Evolutionary conservation across 2,888 invertebrate species (phyloP).

Genomic region (Drosophila incognita): DNA sequence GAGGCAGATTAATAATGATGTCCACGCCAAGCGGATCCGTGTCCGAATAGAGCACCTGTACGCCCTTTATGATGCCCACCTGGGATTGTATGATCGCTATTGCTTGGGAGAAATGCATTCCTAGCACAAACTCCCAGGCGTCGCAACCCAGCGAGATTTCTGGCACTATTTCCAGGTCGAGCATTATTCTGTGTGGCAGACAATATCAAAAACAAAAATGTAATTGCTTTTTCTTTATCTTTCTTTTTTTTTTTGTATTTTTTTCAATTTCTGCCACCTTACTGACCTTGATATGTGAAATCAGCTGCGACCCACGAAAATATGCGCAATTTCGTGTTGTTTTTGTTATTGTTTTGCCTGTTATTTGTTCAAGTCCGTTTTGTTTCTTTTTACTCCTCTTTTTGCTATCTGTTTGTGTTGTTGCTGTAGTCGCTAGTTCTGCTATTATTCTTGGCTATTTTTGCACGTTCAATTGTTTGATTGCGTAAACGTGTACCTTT

Average conservation of each 20-base stretch:
- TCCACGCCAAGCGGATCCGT: conserved; percentile 98
- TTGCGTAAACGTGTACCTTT: conserved; percentile 55
- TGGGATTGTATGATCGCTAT: conserved; percentile 98
- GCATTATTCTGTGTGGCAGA: conserved; percentile 87
- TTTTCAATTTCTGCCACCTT: conserved; percentile 52
- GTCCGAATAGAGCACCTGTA: conserved; percentile 98
- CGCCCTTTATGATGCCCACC: conserved; percentile 97
- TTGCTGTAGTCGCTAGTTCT: conserved; percentile 25
- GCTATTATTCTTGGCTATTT: conserved; percentile 15
- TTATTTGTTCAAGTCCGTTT: conserved; percentile 62
- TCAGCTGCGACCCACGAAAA: conserved; percentile 77
- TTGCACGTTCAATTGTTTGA: conserved; percentile 37
- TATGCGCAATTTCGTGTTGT: conserved; percentile 72
- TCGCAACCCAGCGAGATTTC: conserved; percentile 98
- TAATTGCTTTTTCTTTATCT: conserved; percentile 16
- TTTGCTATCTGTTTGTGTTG: conserved; percentile 17
- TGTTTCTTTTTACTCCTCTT: conserved; percentile 40
- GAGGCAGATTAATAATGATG: conserved; percentile 97
- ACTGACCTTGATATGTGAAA: conserved; percentile 81
- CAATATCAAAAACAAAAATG: conserved; percentile 15
- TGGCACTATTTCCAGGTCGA: conserved; percentile 98
- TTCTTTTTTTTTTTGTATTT: conserved; percentile 15
- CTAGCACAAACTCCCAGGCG: conserved; percentile 96
- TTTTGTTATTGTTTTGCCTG: conserved; percentile 63
- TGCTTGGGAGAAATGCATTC: conserved; percentile 99